Evolutionary conservation across 2,113 vertebrate genomes (phyloP), one percentile per base, ranked within the genome.

Genomic region (Canis aureus): DNA sequence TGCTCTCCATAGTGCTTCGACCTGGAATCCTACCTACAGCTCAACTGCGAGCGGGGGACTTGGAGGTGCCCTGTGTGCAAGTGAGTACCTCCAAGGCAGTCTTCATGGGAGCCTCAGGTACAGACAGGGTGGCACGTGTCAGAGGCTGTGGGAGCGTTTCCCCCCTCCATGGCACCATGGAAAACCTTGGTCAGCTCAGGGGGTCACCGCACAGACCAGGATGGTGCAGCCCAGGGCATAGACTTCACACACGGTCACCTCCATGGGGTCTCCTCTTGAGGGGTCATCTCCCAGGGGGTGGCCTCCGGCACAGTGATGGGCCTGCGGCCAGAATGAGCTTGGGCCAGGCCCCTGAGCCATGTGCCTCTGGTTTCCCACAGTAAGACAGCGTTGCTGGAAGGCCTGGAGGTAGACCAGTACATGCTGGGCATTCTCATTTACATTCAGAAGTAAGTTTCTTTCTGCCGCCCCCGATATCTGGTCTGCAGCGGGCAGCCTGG

Each of bases 1-100:
- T 49, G 90, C 25, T 96, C 93, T 94, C 66, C 94, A 3, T 98
- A 99, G 99, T 99, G 99, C 98, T 99, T 99, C 95, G 99, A 99
- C 98, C 99, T 99, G 99, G 99, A 99, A 98, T 99, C 99, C 2
- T 99, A 99, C 98, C 98, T 99, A 96, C 99, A 99, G 98, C 99
- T 99, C 98, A 99, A 99, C 99, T 99, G 99, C 98, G 99, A 99
- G 98, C 99, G 99, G 88, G 99, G 99, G 97, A 99, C 99, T 62
- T 99, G 99, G 99, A 98, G 99, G 98, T 99, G 99, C 99, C 99
- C 99, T 3, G 99, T 99, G 98, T 99, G 99, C 99, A 99, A 99
- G 99, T 99, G 98, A 98, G 99, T 92, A 38, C 84, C 49, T 38
- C 51, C 2, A 99, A 16, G 99, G 99, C 95, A 98, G 67, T 99